Evolutionary conservation across 2,113 vertebrate genomes (phyloP).

Genomic region (Thymallus thymallus): DNA sequence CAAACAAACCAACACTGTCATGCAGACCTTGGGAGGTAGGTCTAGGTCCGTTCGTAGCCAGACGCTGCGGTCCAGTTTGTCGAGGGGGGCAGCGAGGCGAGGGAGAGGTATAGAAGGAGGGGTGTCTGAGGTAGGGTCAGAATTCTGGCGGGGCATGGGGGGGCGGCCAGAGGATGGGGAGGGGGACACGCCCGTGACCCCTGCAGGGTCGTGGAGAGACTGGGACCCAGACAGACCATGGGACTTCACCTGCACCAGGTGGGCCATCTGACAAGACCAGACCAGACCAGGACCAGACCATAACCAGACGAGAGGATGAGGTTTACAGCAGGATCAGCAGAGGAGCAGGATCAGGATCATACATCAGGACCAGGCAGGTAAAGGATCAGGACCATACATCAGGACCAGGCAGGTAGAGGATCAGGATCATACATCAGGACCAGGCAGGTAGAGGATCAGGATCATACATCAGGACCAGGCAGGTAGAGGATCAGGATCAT

Average conservation of each 20-base stretch:
- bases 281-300: constrained; percentile 2
- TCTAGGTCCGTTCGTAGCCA: constrained; percentile 98
- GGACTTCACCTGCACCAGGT: constrained; percentile 95
- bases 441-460: neutral
- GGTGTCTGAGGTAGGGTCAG: constrained; percentile 97
- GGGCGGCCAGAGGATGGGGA: constrained; percentile 90
- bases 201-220: constrained; percentile 95
- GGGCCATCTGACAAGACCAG: constrained; percentile 76
- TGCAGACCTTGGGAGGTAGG: constrained; percentile 93
- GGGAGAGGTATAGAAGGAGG: constrained; percentile 90
- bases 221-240: constrained; percentile 96
- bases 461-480: neutral
- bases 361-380: neutral
- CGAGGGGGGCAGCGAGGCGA: constrained; percentile 80
- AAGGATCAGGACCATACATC: no score
- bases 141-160: constrained; percentile 98
- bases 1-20: neutral
- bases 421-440: neutral
- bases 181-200: constrained; percentile 80
- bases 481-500: neutral
- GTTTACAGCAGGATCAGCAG: neutral
- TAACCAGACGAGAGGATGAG: neutral
- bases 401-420: no score
- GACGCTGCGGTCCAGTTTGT: constrained; percentile 94
- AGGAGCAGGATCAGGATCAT: neutral